Base-by-base conservation (phyloP, 2,888 invertebrate genomes). In the Pomacea canaliculata region DNA sequence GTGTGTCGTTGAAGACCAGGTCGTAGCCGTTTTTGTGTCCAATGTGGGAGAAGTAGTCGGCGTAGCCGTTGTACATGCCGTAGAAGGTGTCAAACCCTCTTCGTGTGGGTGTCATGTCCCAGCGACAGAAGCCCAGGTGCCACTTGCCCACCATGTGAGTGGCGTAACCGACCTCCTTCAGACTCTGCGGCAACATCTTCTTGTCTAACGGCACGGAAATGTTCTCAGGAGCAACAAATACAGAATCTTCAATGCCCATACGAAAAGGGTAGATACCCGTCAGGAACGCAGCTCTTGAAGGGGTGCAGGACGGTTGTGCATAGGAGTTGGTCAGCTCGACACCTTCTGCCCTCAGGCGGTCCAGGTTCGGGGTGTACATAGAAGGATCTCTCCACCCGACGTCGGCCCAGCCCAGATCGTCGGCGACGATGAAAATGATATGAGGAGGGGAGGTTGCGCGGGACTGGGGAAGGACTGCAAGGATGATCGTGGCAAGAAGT, bases 241-340 rank as follows among this genome's bases (percentile, higher is more conserved):
- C 73, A 37, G 73, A 68, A 67, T 73, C 19, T 67, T 73, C 68
- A 12, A 73, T 23, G 2, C 73, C 73, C 60, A 68, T 60, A 7
- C 85, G 73, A 19, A 83, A 78, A 8, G 84, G 85, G 71, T 84
- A 85, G 0, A 83, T 78, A 19, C 92, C 92, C 1, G 92, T 92
- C 70, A 93, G 86, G 77, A 92, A 86, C 4, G 92, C 92, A 9
- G 92, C 91, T 73, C 92, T 83, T 76, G 92, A 92, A 10, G 92
- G 92, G n/a, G 92, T 91, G 81, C 92, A 92, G 27, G 37, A 19
- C 19, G 27, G 68, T 37, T 68, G 68, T 19, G 37, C 48, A 46
- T 68, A 68, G 5, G 27, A 4, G 48, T 68, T 68, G 68, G 68
- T 68, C 68, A 68, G 68, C 13, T 46, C 48, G 1, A 68, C 68